Conservation (phyloP, 2,888 invertebrate genomes). For the Drosophila austrosaltans region DNA sequence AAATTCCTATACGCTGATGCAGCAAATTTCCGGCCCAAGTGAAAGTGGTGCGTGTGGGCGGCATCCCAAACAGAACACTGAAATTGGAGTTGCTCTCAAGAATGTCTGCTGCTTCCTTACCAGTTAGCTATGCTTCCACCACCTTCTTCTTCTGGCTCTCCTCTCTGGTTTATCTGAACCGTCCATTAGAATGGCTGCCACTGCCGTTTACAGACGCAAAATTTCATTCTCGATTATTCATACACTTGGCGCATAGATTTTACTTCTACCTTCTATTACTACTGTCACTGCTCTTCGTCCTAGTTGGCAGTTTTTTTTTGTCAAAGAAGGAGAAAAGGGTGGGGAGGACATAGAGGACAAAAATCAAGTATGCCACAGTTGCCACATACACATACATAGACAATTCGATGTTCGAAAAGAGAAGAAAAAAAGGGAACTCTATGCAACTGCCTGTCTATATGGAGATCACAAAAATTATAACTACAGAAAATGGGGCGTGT, state of each 20-base stretch:
- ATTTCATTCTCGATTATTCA: constrained; percentile 74
- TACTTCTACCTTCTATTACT: constrained; percentile 20
- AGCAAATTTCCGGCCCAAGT: constrained; percentile 74
- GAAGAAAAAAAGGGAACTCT: constrained; percentile 19
- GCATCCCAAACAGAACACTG: constrained; percentile 15
- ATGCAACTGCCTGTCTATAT: constrained; percentile 17
- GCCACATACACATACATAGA: constrained; percentile 24
- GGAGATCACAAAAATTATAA: constrained; percentile 54
- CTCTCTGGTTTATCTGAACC: background rate
- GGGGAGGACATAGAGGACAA: constrained; percentile 13
- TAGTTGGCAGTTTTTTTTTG: constrained; percentile 18
- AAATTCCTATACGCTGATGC: constrained; percentile 78
- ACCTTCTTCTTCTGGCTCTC: constrained; percentile 8
- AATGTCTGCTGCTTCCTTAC: constrained; percentile 15
- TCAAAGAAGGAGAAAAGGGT: background rate
- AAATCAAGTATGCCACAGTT: constrained; percentile 45
- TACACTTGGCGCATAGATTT: constrained; percentile 43
- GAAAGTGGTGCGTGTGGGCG: constrained; percentile 72
- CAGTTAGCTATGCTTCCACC: constrained; percentile 5
- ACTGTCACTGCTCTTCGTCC: constrained; percentile 14
- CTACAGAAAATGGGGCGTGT: constrained; percentile 50
- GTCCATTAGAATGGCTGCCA: constrained; percentile 50
- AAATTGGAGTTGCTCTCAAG: constrained; percentile 39
- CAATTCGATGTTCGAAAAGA: background rate
- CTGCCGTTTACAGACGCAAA: constrained; percentile 65